Evolutionary conservation across 1,140 invertebrate genomes (phyloP).

Genomic region (Eufriesea mexicana): DNA sequence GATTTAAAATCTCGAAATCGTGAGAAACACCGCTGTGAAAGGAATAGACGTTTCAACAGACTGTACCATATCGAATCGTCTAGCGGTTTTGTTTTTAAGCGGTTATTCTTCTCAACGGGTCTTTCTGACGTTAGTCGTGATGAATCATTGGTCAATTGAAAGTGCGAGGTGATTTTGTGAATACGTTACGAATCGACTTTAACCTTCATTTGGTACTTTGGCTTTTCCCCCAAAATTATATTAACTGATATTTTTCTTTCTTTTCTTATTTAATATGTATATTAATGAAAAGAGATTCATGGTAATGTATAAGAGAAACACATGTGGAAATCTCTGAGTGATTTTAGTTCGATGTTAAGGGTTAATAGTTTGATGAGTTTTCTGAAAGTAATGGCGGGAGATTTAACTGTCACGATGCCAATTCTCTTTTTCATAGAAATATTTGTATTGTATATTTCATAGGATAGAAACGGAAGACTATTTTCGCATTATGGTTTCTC

Average conservation of each 20-base stretch:
- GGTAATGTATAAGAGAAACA: too few species aligned
- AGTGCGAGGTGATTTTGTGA: conserved; percentile 6
- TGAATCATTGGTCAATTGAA: conserved; percentile 27
- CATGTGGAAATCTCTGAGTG: too few species aligned
- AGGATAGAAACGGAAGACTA: not conserved
- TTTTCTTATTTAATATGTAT: too few species aligned
- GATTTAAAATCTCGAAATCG: not conserved
- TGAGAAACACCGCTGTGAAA: conserved; percentile 15
- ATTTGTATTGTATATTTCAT: not conserved
- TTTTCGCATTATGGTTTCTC: not conserved
- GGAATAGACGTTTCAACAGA: not conserved
- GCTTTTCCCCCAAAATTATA: not conserved
- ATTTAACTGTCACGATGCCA: too few species aligned
- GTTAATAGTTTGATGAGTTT: too few species aligned
- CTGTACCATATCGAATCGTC: not conserved
- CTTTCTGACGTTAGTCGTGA: not conserved
- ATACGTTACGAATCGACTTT: not conserved
- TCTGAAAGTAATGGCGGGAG: too few species aligned
- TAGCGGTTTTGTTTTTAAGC: conserved; percentile 42
- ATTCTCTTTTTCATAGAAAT: too few species aligned
- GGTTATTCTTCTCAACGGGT: not conserved
- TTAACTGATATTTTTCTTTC: not conserved
- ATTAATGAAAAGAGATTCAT: too few species aligned
- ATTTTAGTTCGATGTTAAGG: too few species aligned
- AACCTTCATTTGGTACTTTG: too few species aligned